phyloP scores from a whole-genome alignment of 2,113 vertebrate genomes.

The Oenanthe oenanthe region DNA sequence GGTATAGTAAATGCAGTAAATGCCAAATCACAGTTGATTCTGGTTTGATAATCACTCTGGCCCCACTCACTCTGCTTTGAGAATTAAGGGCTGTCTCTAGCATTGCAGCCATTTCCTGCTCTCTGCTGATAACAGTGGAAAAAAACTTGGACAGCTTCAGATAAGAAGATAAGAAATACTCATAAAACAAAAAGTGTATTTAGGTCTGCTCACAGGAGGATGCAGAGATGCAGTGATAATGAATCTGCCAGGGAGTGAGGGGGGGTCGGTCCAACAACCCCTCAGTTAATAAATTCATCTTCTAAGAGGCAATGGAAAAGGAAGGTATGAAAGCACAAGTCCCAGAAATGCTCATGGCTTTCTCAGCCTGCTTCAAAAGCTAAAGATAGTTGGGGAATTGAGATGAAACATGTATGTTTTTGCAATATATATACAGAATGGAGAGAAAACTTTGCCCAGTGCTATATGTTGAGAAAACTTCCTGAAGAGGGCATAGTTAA shows the following conservation, averaged over 20 bases:
- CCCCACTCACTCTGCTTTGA: background rate
- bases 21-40: background rate
- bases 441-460: background rate
- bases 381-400: background rate
- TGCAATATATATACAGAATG: background rate
- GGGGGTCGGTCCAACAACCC: background rate
- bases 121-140: conserved; percentile 20
- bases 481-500: conserved; percentile 66
- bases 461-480: conserved; percentile 14
- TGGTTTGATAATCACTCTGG: background rate
- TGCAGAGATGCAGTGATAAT: background rate
- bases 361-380: conserved; percentile 23
- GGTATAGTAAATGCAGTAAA: background rate
- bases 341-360: conserved; percentile 12
- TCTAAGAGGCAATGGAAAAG: conserved; percentile 6
- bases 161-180: conserved; percentile 34
- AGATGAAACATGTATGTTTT: background rate
- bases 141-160: conserved; percentile 27
- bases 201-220: conserved; percentile 25
- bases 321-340: background rate
- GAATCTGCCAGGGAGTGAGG: background rate
- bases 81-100: background rate
- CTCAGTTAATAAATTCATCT: conserved; percentile 35
- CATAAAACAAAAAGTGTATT: conserved; percentile 43
- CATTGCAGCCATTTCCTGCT: conserved; percentile 2